These are phyloP conservation scores for Pachycephala philippinensis DNA, from an alignment of 2,113 vertebrate species.

Conservation along the genomic window DNA sequence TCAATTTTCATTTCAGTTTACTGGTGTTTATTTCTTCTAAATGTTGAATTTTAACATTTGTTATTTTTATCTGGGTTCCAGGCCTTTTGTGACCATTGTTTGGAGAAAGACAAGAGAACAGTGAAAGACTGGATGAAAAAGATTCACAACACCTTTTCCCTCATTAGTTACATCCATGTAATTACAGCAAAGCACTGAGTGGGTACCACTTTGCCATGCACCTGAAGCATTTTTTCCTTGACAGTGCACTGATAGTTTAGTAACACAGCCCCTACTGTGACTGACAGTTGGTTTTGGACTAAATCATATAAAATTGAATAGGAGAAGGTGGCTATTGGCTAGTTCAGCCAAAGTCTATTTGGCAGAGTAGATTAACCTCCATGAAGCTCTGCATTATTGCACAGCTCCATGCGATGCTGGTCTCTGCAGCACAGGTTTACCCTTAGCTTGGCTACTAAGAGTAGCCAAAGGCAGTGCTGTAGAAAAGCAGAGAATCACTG, in stretches of 20 bases:
- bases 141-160: not conserved
- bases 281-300: slow-evolving; percentile 31
- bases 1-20: not conserved
- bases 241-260: slow-evolving; percentile 23
- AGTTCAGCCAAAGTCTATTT: slow-evolving; percentile 26
- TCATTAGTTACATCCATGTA: not conserved
- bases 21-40: not conserved
- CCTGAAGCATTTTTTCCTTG: slow-evolving; percentile 45
- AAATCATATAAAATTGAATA: slow-evolving; percentile 4
- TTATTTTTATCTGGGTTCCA: not conserved
- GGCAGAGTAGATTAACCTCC: not conserved
- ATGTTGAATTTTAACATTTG: not conserved
- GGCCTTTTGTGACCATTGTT: not conserved
- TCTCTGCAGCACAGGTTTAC: not conserved
- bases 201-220: slow-evolving; percentile 3
- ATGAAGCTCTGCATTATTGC: not conserved
- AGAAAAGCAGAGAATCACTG: not conserved
- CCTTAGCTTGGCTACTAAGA: not conserved
- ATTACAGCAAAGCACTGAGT: not conserved
- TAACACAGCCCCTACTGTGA: slow-evolving; percentile 11
- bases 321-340: not conserved
- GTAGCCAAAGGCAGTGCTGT: not conserved
- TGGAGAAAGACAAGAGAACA: not conserved
- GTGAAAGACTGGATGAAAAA: not conserved
- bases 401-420: not conserved